Base-by-base conservation (phyloP, 2,113 vertebrate species). In the Nestor notabilis region DNA sequence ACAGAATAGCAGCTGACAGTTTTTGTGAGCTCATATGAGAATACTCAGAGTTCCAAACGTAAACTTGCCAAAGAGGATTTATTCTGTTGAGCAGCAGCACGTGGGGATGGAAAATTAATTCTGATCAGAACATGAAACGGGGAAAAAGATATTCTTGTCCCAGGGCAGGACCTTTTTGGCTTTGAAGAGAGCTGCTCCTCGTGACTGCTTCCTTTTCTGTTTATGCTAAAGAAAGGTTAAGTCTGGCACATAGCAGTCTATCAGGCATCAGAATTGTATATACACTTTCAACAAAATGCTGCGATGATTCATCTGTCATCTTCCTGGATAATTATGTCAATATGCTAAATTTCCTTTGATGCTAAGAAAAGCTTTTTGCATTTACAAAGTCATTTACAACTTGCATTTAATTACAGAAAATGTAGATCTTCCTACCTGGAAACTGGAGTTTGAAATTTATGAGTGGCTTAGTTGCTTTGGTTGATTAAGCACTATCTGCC, bases 231-330 rank as follows among this genome's bases (percentile, higher is more conserved):
- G 29, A 5, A 74, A 50, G 88, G 87, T 79, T 11, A 65, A 82
- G 76, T 78, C 86, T 83, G 2, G 80, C 88, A 53, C 2, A 0
- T 21, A 37, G 71, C 71, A 72, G 75, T 80, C 92, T 86, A 55
- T 80, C 93, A 92, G 82, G 63, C 58, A 13, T n/a, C 92, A 61
- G 82, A 75, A 14, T 19, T 76, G 61, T 64, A 21, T 75, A 47
- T 87, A 69, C 65, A 68, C 71, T 56, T 86, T 10, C 65, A 55
- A 17, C 41, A 84, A 90, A 87, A 87, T 27, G 83, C 72, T 87
- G 76, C 37, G 71, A 52, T 87, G 88, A 91, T 87, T 97, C 88
- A 88, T 90, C 94, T 94, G 77, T 84, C 90, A 69, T 75, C 88
- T 82, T 81, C 60, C 76, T 78, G 86, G 86, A 35, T 93, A 52